These are phyloP conservation scores for Papilio xuthus DNA, from an alignment of 1,140 invertebrate species.

Conservation along the genomic window DNA sequence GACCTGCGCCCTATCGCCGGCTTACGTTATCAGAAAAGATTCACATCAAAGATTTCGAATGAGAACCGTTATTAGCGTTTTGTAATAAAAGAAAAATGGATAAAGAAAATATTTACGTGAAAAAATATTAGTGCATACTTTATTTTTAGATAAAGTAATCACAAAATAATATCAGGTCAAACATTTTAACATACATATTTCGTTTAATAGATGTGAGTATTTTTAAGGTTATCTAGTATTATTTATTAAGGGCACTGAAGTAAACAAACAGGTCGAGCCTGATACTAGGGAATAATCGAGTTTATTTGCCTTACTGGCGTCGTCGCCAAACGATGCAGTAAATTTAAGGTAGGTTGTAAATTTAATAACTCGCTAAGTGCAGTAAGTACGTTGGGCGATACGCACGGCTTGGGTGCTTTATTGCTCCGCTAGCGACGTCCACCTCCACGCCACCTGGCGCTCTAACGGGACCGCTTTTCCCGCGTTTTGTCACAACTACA, in stretches of 20 bases:
- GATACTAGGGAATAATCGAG: conserved; percentile 18
- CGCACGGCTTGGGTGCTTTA: conserved; percentile 22
- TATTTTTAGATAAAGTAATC: background rate
- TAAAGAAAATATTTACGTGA: background rate
- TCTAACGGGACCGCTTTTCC: conserved; percentile 31
- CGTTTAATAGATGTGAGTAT: background rate
- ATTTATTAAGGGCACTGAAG: background rate
- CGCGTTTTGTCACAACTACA: background rate
- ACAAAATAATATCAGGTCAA: background rate
- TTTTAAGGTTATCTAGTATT: background rate
- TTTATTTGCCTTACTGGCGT: conserved; percentile 4
- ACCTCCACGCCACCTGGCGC: conserved; percentile 28
- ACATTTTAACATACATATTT: background rate
- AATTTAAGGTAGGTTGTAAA: conserved; percentile 38
- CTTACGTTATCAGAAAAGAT: conserved; percentile 17
- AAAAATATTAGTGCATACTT: too few species aligned
- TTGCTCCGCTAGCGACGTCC: conserved; percentile 31
- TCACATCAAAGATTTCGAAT: conserved; percentile 21
- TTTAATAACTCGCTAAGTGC: conserved; percentile 38
- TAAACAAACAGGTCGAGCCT: conserved; percentile 28
- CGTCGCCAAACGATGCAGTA: conserved; percentile 36
- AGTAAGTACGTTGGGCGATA: conserved; percentile 27
- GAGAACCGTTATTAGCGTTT: background rate
- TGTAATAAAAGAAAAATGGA: conserved; percentile 17
- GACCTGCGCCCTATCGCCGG: conserved; percentile 1